Conservation (phyloP, 1,140 invertebrate genomes). For the Limonius californicus region DNA sequence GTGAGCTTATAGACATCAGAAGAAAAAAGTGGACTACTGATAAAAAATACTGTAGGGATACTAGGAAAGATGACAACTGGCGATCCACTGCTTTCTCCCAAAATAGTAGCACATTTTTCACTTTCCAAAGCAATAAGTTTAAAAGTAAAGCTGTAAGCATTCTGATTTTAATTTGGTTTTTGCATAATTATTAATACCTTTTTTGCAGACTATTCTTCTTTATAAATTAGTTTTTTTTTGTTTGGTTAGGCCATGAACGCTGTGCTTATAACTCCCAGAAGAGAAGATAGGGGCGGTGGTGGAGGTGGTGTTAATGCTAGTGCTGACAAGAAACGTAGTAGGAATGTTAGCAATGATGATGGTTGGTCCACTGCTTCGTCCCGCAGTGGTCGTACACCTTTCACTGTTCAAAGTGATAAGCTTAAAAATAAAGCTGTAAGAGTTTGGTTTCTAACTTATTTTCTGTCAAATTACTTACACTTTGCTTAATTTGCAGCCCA, state of each 20-base stretch:
- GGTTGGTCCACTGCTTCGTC: conserved; percentile 40
- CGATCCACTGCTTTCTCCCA: no score
- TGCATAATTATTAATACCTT: no score
- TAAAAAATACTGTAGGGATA: no score
- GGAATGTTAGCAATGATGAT: conserved; percentile 42
- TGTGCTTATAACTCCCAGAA: conserved; percentile 48
- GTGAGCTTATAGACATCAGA: conserved; percentile 48
- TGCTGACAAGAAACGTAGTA: conserved; percentile 31
- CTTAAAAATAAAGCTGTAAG: conserved; percentile 52
- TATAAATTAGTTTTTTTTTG: no score
- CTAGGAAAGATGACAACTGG: no score
- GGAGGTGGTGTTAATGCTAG: conserved; percentile 35
- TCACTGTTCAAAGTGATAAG: conserved; percentile 52
- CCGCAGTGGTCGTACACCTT: conserved; percentile 36
- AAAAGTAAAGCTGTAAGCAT: no score
- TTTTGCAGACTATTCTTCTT: no score
- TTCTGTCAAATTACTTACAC: neutral
- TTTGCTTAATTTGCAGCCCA: conserved; percentile 40
- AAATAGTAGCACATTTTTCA: no score
- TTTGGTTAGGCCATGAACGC: conserved; percentile 45
- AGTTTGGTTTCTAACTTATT: conserved; percentile 13
- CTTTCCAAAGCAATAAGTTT: no score
- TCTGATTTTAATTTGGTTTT: no score
- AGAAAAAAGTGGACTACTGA: no score
- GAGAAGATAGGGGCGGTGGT: conserved; percentile 49